These are phyloP conservation scores for Tiaroga cobitis DNA, from an alignment of 2,797 vertebrate genomes.

Conservation along the genomic window DNA sequence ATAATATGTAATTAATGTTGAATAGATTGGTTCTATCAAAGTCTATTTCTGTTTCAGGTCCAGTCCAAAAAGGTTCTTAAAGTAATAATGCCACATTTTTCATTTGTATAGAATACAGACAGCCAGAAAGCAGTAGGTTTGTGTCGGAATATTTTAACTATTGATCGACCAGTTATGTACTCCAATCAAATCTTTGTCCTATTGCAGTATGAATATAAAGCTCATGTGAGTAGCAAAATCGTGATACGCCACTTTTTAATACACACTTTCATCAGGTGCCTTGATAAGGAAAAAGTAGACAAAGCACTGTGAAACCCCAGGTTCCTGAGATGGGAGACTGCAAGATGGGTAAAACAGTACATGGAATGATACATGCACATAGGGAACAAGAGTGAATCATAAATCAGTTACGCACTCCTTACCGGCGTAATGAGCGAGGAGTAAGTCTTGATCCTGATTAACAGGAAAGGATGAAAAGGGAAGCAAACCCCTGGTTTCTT, in stretches of 20 bases:
- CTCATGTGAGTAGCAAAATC: not conserved
- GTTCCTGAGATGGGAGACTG: not conserved
- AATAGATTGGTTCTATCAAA: not conserved
- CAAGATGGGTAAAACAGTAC: not conserved
- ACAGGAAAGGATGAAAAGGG: constrained; percentile 8
- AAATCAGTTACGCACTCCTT: constrained; percentile 29
- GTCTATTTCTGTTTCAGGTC: not conserved
- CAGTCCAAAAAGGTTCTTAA: not conserved
- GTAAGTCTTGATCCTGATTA: constrained; percentile 34
- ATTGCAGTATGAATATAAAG: not conserved
- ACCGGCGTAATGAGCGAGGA: not conserved
- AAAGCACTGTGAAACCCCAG: not conserved
- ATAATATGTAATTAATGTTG: not conserved
- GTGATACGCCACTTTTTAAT: not conserved
- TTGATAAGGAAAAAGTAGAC: constrained; percentile 36
- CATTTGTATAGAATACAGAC: not conserved
- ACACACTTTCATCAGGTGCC: constrained; percentile 18
- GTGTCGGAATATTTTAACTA: not conserved
- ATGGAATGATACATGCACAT: constrained; percentile 4
- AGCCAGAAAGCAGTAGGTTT: not conserved
- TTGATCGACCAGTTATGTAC: not conserved
- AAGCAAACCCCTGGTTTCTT: constrained; percentile 1
- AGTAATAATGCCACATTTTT: not conserved
- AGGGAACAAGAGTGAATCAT: constrained; percentile 23
- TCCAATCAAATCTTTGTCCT: not conserved